Evolutionary conservation across 2,113 vertebrate genomes (phyloP), one percentile per base, ranked within the genome.

Genomic region (Dasyurus viverrinus): DNA sequence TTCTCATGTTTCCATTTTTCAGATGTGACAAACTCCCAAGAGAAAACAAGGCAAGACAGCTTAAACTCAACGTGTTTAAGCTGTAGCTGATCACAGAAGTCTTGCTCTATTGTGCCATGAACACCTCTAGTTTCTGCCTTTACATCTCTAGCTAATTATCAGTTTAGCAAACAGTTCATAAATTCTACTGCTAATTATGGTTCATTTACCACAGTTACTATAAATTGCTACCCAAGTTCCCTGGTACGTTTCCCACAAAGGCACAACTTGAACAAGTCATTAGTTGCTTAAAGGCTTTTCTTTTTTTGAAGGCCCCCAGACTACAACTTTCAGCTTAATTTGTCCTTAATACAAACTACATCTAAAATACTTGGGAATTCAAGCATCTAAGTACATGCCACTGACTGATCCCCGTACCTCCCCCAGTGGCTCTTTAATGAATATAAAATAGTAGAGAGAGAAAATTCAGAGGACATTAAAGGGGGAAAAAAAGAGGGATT

Each of bases 301-400:
- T 96, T 98, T 96, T 53, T 53, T 90, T 97, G 94, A 97, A 98
- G 96, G 93, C 94, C 93, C 96, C 96, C 53, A 95, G 93, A 97
- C 93, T 97, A 95, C 93, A 95, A 96, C 96, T 98, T 98, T 94
- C 53, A 97, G 91, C 57, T 97, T 97, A 97, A 96, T 97, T 97
- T 98, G 53, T 96, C 97, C 93, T 97, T 98, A 98, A 96, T 92
- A 97, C 93, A 97, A 98, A 97, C 27, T 93, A 93, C 16, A 95
- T 93, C 91, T 96, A 95, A 98, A 98, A 95, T 97, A 95, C 94
- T 94, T 97, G 90, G 92, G 90, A 97, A 97, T 94, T 96, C 93
- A 96, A 98, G 93, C 54, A 93, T 96, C 97, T 95, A 90, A 96
- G 84, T 97, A 96, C 57, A 60, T 89, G 90, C 36, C 94, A 93